Conservation (phyloP, 2,113 vertebrate species). For the Motacilla tschutschensis region DNA sequence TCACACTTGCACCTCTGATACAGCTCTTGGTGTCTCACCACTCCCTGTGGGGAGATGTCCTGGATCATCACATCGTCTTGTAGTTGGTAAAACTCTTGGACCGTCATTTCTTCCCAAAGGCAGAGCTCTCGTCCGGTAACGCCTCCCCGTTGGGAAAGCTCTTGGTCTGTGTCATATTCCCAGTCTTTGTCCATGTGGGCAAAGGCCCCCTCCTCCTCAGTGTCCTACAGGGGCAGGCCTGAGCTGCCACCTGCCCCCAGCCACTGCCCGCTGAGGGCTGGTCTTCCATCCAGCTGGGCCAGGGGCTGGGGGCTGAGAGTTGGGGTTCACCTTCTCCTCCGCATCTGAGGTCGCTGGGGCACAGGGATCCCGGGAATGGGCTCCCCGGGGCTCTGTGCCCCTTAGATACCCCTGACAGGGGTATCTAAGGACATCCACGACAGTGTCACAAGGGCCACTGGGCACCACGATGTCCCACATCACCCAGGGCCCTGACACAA, state of each 20-base stretch:
- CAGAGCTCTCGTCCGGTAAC: accelerated
- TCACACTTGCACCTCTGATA: background rate
- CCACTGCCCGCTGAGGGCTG: background rate
- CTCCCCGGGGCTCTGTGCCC: too few relatives aligned
- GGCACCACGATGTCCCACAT: background rate
- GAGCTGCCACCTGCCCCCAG: background rate
- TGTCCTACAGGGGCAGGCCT: background rate
- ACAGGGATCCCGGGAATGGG: background rate
- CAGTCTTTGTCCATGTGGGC: background rate
- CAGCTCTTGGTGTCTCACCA: background rate
- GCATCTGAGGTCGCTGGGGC: accelerated
- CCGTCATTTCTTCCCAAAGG: background rate
- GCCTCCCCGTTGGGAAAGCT: background rate
- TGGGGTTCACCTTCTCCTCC: background rate
- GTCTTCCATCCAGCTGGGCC: too few relatives aligned
- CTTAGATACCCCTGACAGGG: background rate
- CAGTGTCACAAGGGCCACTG: background rate
- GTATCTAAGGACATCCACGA: too few relatives aligned
- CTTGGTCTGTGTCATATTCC: background rate
- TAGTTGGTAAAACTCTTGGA: background rate
- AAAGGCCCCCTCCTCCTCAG: background rate
- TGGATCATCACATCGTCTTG: background rate
- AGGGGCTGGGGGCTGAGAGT: background rate
- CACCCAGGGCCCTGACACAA: background rate
- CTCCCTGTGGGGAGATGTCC: background rate